Percentiles rank a stretch among this genome's conserved stretches.
Conservation (phyloP, 2,113 vertebrate species). For the Macaca mulatta region DNA sequence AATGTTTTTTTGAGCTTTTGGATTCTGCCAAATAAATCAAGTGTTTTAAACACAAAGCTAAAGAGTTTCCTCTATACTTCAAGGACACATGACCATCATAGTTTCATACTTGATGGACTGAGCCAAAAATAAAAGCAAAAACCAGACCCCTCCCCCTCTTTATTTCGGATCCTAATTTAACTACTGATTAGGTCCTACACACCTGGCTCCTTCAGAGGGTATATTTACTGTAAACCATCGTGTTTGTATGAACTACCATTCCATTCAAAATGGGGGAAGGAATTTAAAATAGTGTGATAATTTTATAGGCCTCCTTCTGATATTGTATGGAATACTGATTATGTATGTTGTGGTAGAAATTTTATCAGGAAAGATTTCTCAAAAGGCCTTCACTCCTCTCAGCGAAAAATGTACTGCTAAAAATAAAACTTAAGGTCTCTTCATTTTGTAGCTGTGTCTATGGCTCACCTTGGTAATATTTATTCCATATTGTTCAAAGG, state of each 20-base stretch:
- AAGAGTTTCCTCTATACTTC: background rate
- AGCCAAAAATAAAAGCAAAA: slow-evolving; percentile 34
- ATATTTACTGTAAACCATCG: background rate
- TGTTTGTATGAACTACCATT: background rate
- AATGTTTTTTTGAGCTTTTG: slow-evolving; percentile 22
- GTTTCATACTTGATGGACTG: background rate
- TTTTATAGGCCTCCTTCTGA: background rate
- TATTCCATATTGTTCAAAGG: background rate
- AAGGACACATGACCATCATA: background rate
- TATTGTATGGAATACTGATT: slow-evolving; percentile 33
- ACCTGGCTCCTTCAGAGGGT: background rate
- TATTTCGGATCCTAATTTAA: background rate
- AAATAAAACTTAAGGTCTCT: background rate
- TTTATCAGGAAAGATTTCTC: background rate
- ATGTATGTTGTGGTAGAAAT: background rate
- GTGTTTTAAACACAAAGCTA: background rate
- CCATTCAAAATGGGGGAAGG: background rate
- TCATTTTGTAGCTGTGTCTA: background rate
- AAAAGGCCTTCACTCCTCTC: background rate
- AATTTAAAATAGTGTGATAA: slow-evolving; percentile 12
- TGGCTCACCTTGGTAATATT: background rate
- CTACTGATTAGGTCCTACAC: background rate
- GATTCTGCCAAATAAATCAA: slow-evolving; percentile 18
- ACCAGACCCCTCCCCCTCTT: background rate
- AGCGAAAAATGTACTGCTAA: background rate